Base-by-base conservation (phyloP, 2,797 vertebrate genomes). In the Periophthalmus magnuspinnatus region DNA sequence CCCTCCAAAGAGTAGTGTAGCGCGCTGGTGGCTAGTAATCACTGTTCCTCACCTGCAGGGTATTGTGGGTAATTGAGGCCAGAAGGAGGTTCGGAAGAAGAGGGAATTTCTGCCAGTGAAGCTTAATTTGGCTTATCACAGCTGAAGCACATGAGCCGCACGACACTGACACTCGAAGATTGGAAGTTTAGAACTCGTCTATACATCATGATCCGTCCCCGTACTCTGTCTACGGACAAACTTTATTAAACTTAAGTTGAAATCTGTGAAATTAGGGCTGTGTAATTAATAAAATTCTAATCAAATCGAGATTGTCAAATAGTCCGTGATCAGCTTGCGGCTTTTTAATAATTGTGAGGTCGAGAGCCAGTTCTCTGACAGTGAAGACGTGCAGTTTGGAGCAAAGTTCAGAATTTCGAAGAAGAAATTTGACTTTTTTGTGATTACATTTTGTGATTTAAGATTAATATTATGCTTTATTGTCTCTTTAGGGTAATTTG, bases 41-140 rank as follows among this genome's bases (percentile, higher is more conserved):
- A 65, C 76, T 81, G 68, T 61, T 19, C 77, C 79, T 75, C 74
- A 80, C 81, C 82, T 74, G 76, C 84, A 87, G 81, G 77, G 80
- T 17, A 76, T 85, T 85, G 75, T 86, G 75, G 85, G 76, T 86
- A 86, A 88, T 86, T 85, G 81, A 82, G 78, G 77, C 81, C 78
- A 68, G 70, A 60, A 70, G 45, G 62, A 67, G 47, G 72, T 72
- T 71, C 0, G 24, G 65, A 67, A 48, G 45, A 66, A 61, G 73
- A 79, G 71, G 56, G 74, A 62, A 80, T 81, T 38, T 80, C 67
- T 75, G 71, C 61, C 22, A 34, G 24, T 57, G 58, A 22, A 69
- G 69, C 57, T 85, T 84, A 69, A 79, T 83, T 85, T 71, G 80
- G 52, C 81, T 87, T 89, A 86, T 89, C 87, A 66, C 81, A 67